Conservation (phyloP, 1,140 invertebrate species). For the Bombus confusus region DNA sequence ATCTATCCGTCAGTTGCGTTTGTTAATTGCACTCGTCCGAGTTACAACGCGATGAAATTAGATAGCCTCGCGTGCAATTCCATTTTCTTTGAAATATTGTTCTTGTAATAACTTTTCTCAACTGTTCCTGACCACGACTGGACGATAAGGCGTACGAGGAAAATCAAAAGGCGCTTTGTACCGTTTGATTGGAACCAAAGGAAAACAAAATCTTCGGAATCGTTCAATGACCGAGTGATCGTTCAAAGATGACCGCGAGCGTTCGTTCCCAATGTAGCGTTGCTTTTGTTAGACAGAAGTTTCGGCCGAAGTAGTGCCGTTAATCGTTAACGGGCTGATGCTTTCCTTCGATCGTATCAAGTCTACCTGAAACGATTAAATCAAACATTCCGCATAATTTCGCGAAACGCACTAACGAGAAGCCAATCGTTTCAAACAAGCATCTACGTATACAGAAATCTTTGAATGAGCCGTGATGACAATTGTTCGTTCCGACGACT, state of each 20-base stretch:
- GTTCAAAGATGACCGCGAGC: background rate
- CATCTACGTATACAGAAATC: background rate
- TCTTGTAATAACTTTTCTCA: background rate
- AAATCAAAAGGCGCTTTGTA: background rate
- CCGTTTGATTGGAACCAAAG: background rate
- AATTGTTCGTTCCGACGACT: background rate
- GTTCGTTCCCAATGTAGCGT: slow-evolving; percentile 2
- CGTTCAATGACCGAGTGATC: background rate
- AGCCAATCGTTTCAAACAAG: background rate
- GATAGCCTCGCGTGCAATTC: background rate
- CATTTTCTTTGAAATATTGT: background rate
- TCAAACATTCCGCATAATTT: slow-evolving; percentile 17
- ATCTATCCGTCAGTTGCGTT: background rate
- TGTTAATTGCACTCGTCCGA: slow-evolving; percentile 5
- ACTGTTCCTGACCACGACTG: no score
- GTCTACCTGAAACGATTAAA: slow-evolving; percentile 75
- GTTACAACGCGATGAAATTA: background rate
- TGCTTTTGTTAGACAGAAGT: slow-evolving; percentile 75
- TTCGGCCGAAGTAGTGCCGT: slow-evolving; percentile 80
- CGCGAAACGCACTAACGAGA: background rate
- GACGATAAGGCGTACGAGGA: background rate
- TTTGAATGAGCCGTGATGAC: background rate
- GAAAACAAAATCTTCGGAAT: background rate
- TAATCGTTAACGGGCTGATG: slow-evolving; percentile 75
- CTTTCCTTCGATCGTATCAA: slow-evolving; percentile 78